These are phyloP conservation scores for Okapia johnstoni DNA, from an alignment of 2,113 vertebrate genomes.

Conservation along the genomic window DNA sequence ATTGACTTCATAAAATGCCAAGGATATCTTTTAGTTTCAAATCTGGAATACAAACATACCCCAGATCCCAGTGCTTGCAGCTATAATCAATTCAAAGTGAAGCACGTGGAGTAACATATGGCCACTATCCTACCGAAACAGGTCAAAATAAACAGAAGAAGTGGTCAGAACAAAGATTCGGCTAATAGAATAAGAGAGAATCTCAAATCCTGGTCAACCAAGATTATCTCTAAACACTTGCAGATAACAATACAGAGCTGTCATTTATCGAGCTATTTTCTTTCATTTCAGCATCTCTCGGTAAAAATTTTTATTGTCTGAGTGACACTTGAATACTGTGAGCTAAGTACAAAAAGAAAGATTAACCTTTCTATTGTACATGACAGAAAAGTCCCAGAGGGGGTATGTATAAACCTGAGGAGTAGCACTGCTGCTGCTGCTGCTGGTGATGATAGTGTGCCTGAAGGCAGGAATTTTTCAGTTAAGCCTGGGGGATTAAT, in stretches of 20 bases:
- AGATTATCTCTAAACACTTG: background rate
- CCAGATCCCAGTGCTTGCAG: background rate
- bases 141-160: background rate
- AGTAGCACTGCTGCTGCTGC: background rate
- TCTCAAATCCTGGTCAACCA: background rate
- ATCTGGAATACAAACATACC: background rate
- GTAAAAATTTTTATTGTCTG: background rate
- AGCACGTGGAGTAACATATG: background rate
- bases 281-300: background rate
- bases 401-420: background rate
- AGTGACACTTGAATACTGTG: background rate
- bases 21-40: slow-evolving; percentile 56
- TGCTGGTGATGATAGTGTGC: too few species aligned
- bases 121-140: background rate
- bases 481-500: background rate
- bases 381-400: background rate
- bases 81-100: background rate
- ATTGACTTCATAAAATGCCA: slow-evolving; percentile 64
- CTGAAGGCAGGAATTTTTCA: background rate
- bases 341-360: background rate
- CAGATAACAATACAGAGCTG: background rate
- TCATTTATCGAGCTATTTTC: background rate
- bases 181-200: background rate
- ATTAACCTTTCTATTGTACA: background rate
- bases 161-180: background rate